Percentiles rank a stretch among this genome's conserved stretches.
These are phyloP conservation scores for Pollenia griseotomentosa DNA, from an alignment of 2,888 invertebrate genomes.

Conservation along the genomic window DNA sequence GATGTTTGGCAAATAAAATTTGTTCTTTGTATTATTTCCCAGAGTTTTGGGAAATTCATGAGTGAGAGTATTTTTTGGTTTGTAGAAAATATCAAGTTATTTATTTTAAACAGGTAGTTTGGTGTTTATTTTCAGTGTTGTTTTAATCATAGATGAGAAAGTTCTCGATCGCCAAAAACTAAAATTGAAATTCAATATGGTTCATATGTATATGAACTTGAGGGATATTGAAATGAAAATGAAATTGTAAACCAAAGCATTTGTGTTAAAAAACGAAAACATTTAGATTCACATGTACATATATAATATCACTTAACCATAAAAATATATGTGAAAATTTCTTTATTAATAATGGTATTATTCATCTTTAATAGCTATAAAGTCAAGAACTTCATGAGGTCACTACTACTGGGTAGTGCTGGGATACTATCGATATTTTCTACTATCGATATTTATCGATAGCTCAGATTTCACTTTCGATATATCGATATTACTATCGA, in stretches of 20 bases:
- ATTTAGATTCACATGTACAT: background rate
- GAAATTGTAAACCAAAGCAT: conserved; percentile 9
- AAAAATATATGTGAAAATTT: no score
- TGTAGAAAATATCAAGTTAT: conserved; percentile 58
- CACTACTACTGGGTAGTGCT: no score
- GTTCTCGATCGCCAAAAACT: conserved; percentile 10
- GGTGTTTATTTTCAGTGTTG: conserved; percentile 33
- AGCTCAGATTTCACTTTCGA: no score
- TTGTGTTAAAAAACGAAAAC: background rate
- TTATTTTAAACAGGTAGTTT: conserved; percentile 58
- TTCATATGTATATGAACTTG: conserved; percentile 33
- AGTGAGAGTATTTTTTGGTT: conserved; percentile 27
- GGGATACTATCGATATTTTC: no score
- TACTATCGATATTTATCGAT: no score
- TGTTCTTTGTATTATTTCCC: conserved; percentile 31
- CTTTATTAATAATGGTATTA: no score
- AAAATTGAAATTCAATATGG: conserved; percentile 58
- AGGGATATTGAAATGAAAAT: conserved; percentile 24
- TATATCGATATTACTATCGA: no score
- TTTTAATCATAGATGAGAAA: conserved; percentile 34
- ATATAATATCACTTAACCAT: no score
- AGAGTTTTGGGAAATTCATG: background rate
- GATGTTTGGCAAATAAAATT: conserved; percentile 58
- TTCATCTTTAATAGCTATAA: no score
- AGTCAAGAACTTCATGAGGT: no score